Evolutionary conservation across 1,140 invertebrate genomes (phyloP).

Genomic region (Drosophila mojavensis): DNA sequence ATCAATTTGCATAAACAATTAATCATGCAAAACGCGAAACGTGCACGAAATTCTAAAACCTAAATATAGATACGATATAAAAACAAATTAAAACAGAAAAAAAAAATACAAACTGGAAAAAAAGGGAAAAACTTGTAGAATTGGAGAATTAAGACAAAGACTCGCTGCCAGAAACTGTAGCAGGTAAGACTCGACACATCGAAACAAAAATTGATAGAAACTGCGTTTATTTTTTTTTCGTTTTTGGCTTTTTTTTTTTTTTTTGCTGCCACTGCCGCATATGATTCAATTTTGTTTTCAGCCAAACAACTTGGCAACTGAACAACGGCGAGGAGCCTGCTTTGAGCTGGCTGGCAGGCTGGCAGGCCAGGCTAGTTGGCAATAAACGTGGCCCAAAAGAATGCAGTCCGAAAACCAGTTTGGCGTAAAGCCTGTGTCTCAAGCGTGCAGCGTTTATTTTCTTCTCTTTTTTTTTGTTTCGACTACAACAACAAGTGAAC

Average conservation of each 20-base stretch:
- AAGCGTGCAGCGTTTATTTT: conserved; percentile 37
- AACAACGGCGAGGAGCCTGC: conserved; percentile 38
- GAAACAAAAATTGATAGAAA: conserved; percentile 40
- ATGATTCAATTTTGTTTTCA: conserved; percentile 78
- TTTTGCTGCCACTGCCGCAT: conserved; percentile 53
- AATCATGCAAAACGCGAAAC: conserved; percentile 78
- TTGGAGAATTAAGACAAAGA: conserved; percentile 19
- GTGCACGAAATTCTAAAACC: conserved; percentile 72
- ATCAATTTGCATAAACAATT: conserved; percentile 81
- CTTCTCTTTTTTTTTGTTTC: background rate
- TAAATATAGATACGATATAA: conserved; percentile 59
- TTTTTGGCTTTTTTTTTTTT: conserved; percentile 3
- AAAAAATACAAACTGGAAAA: background rate
- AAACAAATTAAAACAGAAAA: conserved; percentile 10
- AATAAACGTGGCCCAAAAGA: conserved; percentile 80
- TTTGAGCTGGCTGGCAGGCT: conserved; percentile 46
- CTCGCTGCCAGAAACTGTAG: conserved; percentile 34
- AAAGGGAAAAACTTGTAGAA: conserved; percentile 13
- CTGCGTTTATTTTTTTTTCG: background rate
- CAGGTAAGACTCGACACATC: conserved; percentile 22
- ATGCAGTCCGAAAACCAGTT: conserved; percentile 81
- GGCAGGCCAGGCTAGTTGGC: conserved; percentile 49
- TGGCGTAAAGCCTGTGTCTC: conserved; percentile 74
- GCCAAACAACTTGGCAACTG: conserved; percentile 52
- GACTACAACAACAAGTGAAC: conserved; percentile 75